These are phyloP conservation scores for Brotula barbata DNA, from an alignment of 2,797 vertebrate species.

Conservation along the genomic window DNA sequence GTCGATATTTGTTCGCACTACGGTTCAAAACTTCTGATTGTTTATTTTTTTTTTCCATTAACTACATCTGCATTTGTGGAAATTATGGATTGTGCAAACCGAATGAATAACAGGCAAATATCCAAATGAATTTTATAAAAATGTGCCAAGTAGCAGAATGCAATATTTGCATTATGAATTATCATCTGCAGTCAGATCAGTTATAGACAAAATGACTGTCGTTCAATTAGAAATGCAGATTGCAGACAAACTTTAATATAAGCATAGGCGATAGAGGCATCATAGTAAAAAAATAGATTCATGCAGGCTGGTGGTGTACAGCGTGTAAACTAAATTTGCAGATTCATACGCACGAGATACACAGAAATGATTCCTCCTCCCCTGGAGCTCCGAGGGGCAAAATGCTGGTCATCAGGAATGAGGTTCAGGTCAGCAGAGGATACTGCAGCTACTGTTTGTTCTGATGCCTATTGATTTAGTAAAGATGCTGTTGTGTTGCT, in stretches of 20 bases:
- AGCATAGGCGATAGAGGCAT: not conserved
- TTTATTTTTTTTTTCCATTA: not conserved
- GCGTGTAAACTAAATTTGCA: slow-evolving; percentile 4
- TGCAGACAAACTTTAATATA: not conserved
- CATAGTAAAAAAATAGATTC: not conserved
- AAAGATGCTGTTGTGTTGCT: slow-evolving; percentile 27
- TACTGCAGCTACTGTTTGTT: slow-evolving; percentile 14
- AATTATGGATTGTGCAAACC: not conserved
- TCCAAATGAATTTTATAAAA: not conserved
- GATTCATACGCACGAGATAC: not conserved
- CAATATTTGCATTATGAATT: not conserved
- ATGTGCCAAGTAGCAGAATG: not conserved
- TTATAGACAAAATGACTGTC: not conserved
- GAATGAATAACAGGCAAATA: not conserved
- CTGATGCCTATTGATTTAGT: slow-evolving; percentile 29
- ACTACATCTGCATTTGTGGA: too few relatives aligned
- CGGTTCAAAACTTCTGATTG: not conserved
- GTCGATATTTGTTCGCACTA: not conserved
- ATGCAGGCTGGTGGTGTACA: not conserved
- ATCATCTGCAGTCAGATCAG: not conserved
- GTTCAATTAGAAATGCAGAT: slow-evolving; percentile 7
- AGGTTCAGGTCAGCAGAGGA: slow-evolving; percentile 4
- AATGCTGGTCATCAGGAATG: not conserved
- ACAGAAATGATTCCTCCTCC: not conserved
- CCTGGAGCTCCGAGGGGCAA: not conserved